These are phyloP conservation scores for Ptychoptera contaminata DNA, from an alignment of 2,888 invertebrate genomes.

Conservation along the genomic window DNA sequence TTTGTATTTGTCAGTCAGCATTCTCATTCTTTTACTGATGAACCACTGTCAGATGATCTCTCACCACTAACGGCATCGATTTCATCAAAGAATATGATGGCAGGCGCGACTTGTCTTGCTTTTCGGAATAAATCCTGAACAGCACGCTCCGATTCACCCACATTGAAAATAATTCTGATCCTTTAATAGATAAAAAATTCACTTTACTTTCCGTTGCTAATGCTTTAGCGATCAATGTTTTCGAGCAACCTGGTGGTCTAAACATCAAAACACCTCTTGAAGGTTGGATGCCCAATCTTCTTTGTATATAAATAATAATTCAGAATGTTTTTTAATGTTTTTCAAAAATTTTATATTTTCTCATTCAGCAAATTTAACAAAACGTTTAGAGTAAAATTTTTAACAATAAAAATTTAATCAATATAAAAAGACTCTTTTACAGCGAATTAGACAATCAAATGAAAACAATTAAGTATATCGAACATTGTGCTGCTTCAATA, in stretches of 20 bases:
- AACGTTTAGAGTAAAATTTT: too few species aligned
- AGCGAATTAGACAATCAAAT: too few species aligned
- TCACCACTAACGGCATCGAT: constrained; percentile 88
- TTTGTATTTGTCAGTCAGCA: constrained; percentile 92
- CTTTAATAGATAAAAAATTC: constrained; percentile 93
- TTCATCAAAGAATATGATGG: constrained; percentile 95
- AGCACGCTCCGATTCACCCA: constrained; percentile 93
- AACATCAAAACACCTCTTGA: constrained; percentile 86
- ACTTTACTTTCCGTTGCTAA: constrained; percentile 88
- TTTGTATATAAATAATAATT: too few species aligned
- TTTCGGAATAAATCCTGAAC: constrained; percentile 81
- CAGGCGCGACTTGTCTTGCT: constrained; percentile 84
- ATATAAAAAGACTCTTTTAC: too few species aligned
- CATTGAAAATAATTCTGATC: constrained; percentile 91
- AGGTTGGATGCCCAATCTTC: constrained; percentile 64
- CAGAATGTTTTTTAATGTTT: too few species aligned
- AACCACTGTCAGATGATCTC: constrained; percentile 39
- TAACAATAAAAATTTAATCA: too few species aligned
- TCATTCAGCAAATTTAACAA: too few species aligned
- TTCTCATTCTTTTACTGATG: constrained; percentile 76
- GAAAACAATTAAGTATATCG: too few species aligned
- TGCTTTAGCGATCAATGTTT: constrained; percentile 97
- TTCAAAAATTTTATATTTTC: too few species aligned
- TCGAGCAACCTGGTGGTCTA: constrained; percentile 96
- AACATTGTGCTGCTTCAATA: too few species aligned